Evolutionary conservation across 2,888 invertebrate species (phyloP).

Genomic region (Dione vanillae): DNA sequence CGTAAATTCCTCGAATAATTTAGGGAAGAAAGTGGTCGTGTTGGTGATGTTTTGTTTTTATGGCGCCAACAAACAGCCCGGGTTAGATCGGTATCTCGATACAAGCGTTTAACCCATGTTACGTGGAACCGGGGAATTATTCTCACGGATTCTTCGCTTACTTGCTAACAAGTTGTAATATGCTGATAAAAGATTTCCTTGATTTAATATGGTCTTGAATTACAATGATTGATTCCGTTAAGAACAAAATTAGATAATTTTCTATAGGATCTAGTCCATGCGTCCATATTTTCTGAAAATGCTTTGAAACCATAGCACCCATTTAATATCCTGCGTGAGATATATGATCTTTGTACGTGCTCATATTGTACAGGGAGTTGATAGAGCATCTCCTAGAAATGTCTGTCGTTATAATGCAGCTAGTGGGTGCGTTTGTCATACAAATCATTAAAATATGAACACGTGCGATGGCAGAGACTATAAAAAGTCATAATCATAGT

Average conservation of each 20-base stretch:
- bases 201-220: conserved; percentile 34
- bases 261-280: background rate
- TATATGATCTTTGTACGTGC: conserved; percentile 41
- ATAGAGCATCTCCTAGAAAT: conserved; percentile 41
- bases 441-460: conserved; percentile 63
- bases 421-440: conserved; percentile 70
- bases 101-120: conserved; percentile 84
- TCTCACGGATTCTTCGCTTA: conserved; percentile 72
- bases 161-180: conserved; percentile 77
- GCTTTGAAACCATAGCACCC: conserved; percentile 25
- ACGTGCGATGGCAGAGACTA: conserved; percentile 56
- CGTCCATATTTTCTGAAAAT: background rate
- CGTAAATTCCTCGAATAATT: conserved; percentile 84
- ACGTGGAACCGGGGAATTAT: conserved; percentile 76
- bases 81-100: conserved; percentile 82
- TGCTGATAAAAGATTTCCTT: conserved; percentile 57
- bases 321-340: conserved; percentile 22
- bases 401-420: conserved; percentile 47
- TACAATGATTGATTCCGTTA: conserved; percentile 13
- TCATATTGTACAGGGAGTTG: conserved; percentile 37
- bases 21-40: conserved; percentile 82
- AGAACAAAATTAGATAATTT: background rate
- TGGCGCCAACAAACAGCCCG: conserved; percentile 81
- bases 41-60: conserved; percentile 82
- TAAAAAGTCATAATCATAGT: conserved; percentile 47